These are phyloP conservation scores for Deladenus siricidicola DNA, from an alignment of 2,888 invertebrate genomes.

Conservation along the genomic window DNA sequence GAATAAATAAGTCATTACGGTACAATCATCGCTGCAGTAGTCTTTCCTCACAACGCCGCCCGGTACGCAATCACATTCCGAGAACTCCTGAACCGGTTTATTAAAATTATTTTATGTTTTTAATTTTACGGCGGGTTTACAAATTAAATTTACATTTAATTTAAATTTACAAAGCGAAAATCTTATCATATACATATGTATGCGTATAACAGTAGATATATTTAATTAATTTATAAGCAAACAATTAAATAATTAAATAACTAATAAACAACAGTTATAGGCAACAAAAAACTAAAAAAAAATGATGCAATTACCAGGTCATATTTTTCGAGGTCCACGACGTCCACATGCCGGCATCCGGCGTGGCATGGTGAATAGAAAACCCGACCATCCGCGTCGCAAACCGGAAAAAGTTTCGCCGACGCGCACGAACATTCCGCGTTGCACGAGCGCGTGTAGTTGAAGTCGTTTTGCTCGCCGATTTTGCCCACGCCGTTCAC, in stretches of 20 bases:
- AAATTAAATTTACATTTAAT: constrained; percentile 28
- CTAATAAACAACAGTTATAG: too few species aligned
- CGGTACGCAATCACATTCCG: constrained; percentile 44
- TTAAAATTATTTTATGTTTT: too few species aligned
- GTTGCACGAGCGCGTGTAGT: constrained; percentile 52
- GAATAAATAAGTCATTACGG: constrained; percentile 36
- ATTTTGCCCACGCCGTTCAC: constrained; percentile 39
- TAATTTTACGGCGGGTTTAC: too few species aligned
- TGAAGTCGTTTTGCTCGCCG: constrained; percentile 31
- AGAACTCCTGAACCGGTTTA: constrained; percentile 39
- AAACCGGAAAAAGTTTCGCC: constrained; percentile 53
- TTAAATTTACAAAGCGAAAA: constrained; percentile 57
- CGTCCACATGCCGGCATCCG: constrained; percentile 45
- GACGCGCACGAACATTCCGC: constrained; percentile 41
- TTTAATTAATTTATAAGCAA: too few species aligned
- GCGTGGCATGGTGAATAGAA: constrained; percentile 56
- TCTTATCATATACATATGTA: background rate
- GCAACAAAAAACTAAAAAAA: too few species aligned
- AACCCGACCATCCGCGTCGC: constrained; percentile 42
- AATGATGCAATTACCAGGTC: constrained; percentile 25
- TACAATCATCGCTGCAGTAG: constrained; percentile 45
- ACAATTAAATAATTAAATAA: too few species aligned
- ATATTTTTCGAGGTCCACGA: constrained; percentile 20
- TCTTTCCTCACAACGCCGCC: constrained; percentile 41
- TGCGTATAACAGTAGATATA: constrained; percentile 1